A percentile compares a stretch with the other conserved stretches of the same genome.
Conservation (phyloP, 2,113 vertebrate genomes). For the Paedocypris sp. region DNA sequence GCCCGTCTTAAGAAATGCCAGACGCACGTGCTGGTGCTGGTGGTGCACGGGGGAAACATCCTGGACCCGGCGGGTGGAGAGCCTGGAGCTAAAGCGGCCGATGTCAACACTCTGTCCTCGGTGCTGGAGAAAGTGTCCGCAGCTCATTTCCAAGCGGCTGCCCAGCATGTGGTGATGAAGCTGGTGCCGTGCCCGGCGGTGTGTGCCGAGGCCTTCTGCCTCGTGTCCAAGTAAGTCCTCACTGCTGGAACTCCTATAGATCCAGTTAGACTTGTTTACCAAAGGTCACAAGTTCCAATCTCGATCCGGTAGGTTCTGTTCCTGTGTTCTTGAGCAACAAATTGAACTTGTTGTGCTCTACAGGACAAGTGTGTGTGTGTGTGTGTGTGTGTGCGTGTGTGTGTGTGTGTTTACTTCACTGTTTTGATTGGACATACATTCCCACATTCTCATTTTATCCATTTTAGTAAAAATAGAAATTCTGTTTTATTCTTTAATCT, state of each 20-base stretch:
- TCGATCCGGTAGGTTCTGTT: too few relatives aligned
- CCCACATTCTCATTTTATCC: too few relatives aligned
- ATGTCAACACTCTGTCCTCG: slow-evolving; percentile 74
- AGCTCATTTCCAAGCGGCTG: slow-evolving; percentile 81
- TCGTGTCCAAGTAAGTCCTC: slow-evolving; percentile 84
- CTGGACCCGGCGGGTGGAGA: slow-evolving; percentile 77
- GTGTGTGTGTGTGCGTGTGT: too few relatives aligned
- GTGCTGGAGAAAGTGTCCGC: slow-evolving; percentile 84
- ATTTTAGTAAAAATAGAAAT: too few relatives aligned
- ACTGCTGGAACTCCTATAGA: neutral
- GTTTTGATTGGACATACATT: too few relatives aligned
- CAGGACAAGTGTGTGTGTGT: too few relatives aligned
- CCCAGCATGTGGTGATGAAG: slow-evolving; percentile 79
- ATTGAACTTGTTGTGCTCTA: too few relatives aligned
- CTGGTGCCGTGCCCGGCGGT: slow-evolving; percentile 87
- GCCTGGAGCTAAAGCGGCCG: slow-evolving; percentile 72
- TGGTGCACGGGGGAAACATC: slow-evolving; percentile 89
- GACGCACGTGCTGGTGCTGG: slow-evolving; percentile 80
- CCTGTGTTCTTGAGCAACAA: too few relatives aligned
- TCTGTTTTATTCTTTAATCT: too few relatives aligned
- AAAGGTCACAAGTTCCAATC: too few relatives aligned
- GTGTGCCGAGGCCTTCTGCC: slow-evolving; percentile 87
- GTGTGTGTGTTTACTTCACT: too few relatives aligned
- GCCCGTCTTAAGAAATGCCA: slow-evolving; percentile 69
- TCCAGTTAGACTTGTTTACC: too few relatives aligned